Evolutionary conservation across 1,140 invertebrate genomes (phyloP).

Genomic region (Trinorchestia longiramus): DNA sequence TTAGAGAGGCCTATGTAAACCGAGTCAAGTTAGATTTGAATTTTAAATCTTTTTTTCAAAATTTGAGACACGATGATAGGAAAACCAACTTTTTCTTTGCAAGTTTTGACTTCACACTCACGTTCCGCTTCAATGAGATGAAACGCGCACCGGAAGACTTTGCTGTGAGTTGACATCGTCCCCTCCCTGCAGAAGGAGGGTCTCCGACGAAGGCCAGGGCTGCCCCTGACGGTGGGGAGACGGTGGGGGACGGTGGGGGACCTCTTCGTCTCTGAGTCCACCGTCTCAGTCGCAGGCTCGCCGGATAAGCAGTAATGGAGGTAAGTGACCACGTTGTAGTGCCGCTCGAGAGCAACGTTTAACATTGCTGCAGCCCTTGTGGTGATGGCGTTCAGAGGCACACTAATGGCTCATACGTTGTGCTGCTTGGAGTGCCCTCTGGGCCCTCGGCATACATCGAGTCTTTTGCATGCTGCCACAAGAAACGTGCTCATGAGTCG

Average conservation of each 20-base stretch:
- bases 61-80: too few relatives aligned
- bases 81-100: too few relatives aligned
- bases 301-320: conserved; percentile 40
- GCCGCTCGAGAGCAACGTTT: conserved; percentile 20
- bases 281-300: background rate
- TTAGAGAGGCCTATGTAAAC: too few relatives aligned
- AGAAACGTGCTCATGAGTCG: background rate
- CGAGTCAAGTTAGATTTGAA: too few relatives aligned
- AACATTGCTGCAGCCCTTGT: conserved; percentile 46
- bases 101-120: too few relatives aligned
- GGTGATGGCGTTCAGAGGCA: conserved; percentile 32
- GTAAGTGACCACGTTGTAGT: conserved; percentile 46
- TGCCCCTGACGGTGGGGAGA: too few relatives aligned
- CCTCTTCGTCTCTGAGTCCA: background rate
- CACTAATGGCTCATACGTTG: conserved; percentile 39
- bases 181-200: too few relatives aligned
- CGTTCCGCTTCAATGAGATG: background rate
- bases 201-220: too few relatives aligned
- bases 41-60: too few relatives aligned
- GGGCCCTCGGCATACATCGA: background rate
- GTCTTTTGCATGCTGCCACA: background rate
- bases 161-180: background rate
- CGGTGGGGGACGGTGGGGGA: too few relatives aligned
- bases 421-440: background rate
- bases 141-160: background rate